A percentile compares a stretch with the other conserved stretches of the same genome.
Evolutionary conservation across 2,888 invertebrate species (phyloP).

Genomic region (Macropis europaea): DNA sequence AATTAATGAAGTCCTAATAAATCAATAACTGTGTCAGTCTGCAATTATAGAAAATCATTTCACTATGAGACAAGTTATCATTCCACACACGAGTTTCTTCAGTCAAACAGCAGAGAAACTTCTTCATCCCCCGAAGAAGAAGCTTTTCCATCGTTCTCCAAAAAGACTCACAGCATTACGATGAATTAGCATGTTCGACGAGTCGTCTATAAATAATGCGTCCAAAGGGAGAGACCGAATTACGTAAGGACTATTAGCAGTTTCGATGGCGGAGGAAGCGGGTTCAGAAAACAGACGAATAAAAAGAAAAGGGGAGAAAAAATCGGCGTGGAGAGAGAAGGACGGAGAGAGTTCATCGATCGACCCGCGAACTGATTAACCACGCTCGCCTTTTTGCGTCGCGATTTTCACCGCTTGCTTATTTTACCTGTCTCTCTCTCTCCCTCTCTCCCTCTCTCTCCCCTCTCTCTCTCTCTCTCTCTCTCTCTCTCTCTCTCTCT

Average conservation of each 20-base stretch:
- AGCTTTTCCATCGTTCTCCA: no score
- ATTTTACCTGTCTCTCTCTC: conserved; percentile 57
- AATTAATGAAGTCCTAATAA: no score
- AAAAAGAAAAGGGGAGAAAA: conserved; percentile 26
- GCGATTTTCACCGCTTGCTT: conserved; percentile 64
- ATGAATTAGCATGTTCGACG: neutral
- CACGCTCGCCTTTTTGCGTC: conserved; percentile 57
- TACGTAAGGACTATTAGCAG: conserved; percentile 34
- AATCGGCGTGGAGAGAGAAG: neutral
- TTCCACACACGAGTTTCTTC: no score
- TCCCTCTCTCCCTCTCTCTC: conserved; percentile 12
- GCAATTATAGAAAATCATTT: no score
- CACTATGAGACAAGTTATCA: no score
- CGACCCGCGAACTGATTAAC: conserved; percentile 61
- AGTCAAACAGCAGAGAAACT: neutral
- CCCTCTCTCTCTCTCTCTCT: neutral
- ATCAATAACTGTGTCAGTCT: no score
- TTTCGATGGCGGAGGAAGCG: conserved; percentile 1
- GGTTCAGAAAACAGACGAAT: conserved; percentile 8
- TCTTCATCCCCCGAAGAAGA: neutral
- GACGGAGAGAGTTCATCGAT: conserved; percentile 57
- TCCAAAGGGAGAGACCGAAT: conserved; percentile 25
- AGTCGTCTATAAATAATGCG: conserved; percentile 17
- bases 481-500: neutral
- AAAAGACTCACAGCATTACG: conserved; percentile 2